phyloP scores from a whole-genome alignment of 2,797 vertebrate genomes.

The Galagoides demidoff region DNA sequence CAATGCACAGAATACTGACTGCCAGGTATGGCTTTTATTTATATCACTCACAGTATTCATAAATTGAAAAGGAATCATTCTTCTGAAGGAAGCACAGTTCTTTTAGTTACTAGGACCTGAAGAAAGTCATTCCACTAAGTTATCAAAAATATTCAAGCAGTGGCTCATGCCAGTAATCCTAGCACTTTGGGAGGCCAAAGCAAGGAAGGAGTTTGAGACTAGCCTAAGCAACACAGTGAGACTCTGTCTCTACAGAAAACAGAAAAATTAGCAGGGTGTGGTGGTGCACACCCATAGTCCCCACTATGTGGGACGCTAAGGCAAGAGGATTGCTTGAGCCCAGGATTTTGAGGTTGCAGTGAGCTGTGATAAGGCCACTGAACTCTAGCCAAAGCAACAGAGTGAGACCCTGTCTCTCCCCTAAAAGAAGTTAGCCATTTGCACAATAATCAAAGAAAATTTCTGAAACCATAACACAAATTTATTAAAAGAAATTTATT shows the following conservation, averaged over 20 bases:
- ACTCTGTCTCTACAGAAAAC: not conserved
- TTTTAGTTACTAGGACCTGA: constrained; percentile 20
- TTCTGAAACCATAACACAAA: not conserved
- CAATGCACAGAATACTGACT: not conserved
- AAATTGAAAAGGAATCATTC: constrained; percentile 15
- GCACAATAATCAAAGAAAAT: constrained; percentile 15
- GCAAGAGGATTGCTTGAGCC: not conserved
- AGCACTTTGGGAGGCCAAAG: not conserved
- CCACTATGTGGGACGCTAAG: not conserved
- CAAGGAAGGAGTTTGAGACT: not conserved
- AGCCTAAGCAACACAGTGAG: not conserved
- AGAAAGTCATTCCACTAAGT: not conserved
- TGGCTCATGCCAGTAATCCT: not conserved
- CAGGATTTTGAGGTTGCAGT: not conserved
- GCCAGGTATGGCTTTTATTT: not conserved
- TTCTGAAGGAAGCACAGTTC: not conserved
- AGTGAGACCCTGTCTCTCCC: not conserved
- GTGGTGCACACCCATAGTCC: not conserved
- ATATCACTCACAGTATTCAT: not conserved
- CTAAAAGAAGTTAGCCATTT: not conserved
- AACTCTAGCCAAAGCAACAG: not conserved
- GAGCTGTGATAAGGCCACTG: not conserved
- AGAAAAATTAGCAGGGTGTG: not conserved
- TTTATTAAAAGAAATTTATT: too few species aligned
- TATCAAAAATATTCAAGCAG: constrained; percentile 40